These are phyloP conservation scores for Campoplex capitator DNA, from an alignment of 2,888 invertebrate species.

Conservation along the genomic window DNA sequence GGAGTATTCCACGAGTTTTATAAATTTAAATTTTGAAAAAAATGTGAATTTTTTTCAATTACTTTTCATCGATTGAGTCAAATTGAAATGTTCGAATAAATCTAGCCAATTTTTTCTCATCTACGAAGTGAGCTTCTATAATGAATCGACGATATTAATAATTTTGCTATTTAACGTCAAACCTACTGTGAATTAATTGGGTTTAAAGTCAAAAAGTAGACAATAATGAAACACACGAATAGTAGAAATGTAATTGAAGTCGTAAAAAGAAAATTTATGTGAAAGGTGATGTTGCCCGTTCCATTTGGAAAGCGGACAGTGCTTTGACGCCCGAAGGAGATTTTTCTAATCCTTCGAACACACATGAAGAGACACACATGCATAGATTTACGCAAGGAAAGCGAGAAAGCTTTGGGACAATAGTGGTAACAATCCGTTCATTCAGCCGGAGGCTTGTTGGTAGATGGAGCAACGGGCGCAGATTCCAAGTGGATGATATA, in stretches of 20 bases:
- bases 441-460: constrained; percentile 58
- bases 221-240: background rate
- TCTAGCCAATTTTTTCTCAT: background rate
- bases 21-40: background rate
- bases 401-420: constrained; percentile 41
- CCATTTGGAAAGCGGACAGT: constrained; percentile 19
- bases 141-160: too few relatives aligned
- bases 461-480: constrained; percentile 69
- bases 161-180: background rate
- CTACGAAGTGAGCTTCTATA: background rate
- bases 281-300: constrained; percentile 6
- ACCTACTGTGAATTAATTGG: background rate
- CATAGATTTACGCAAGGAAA: background rate
- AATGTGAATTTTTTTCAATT: background rate
- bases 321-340: constrained; percentile 50
- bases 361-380: background rate
- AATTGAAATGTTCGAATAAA: background rate
- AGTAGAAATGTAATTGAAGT: constrained; percentile 28
- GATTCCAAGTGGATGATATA: constrained; percentile 35
- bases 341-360: constrained; percentile 25
- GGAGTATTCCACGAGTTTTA: background rate
- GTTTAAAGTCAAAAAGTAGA: background rate
- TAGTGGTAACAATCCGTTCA: constrained; percentile 53
- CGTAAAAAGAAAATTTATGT: constrained; percentile 27
- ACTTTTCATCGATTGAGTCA: background rate